Evolutionary conservation across 2,113 vertebrate genomes (phyloP).

Genomic region (Laterallus jamaicensis): DNA sequence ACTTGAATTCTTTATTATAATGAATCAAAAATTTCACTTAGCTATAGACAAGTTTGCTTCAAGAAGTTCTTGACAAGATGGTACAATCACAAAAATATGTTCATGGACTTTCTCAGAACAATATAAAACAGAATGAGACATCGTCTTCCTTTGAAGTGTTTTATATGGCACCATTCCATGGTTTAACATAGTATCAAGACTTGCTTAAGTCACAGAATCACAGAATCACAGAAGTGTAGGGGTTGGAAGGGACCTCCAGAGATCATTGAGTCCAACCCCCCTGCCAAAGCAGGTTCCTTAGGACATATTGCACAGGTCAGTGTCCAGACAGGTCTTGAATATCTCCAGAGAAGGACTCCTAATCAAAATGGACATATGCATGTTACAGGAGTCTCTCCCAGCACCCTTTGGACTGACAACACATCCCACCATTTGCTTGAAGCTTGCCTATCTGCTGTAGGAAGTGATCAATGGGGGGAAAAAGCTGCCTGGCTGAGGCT

Average conservation of each 20-base stretch:
- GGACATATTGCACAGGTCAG: too few species aligned
- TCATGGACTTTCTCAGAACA: background rate
- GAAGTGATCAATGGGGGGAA: background rate
- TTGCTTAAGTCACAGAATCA: background rate
- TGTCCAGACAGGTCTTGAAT: too few species aligned
- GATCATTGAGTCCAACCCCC: too few species aligned
- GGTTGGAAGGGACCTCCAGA: too few species aligned
- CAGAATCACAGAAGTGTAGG: too few species aligned
- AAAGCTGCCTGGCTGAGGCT: background rate
- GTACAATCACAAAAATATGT: background rate
- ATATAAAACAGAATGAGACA: background rate
- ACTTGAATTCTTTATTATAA: background rate
- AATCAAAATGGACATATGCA: background rate
- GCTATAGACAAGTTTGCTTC: background rate
- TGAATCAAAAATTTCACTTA: background rate
- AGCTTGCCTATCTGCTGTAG: background rate
- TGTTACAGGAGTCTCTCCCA: background rate
- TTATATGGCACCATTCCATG: background rate
- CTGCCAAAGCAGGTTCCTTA: too few species aligned
- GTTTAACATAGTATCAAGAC: background rate
- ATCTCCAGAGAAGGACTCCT: too few species aligned
- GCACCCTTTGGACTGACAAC: background rate
- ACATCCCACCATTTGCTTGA: background rate
- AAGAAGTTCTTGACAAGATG: background rate
- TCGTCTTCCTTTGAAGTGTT: background rate